Evolutionary conservation across 2,888 invertebrate genomes (phyloP), one percentile per base, ranked within the genome.

Genomic region (Autographa gamma): DNA sequence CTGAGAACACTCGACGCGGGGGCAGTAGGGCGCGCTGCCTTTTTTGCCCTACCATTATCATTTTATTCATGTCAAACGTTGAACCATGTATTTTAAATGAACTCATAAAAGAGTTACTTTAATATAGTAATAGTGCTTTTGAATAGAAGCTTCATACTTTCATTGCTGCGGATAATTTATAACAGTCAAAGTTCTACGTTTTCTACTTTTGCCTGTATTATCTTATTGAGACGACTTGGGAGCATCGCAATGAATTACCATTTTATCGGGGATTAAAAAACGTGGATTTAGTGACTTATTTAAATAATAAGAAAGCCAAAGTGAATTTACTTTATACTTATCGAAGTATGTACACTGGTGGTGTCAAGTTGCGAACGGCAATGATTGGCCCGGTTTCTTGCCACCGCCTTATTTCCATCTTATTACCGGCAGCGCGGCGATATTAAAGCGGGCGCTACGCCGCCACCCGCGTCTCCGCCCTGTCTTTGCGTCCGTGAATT

Each of bases 401-500:
- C 90, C 89, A 87, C 89, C 90, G 91, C 92, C 95, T 95, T 95
- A 95, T 95, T 95, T 94, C 94, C 94, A 95, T 95, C 92, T 94
- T 95, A 95, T 95, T 95, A 94, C 94, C 92, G 93, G 92, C 91
- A 91, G 91, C 92, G 93, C 87, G 82, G 93, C 93, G 92, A 93
- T 95, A 95, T 94, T 94, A 95, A 94, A 93, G 90, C 92, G 90
- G 92, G 93, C 91, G 91, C 91, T 90, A 88, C 85, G 86, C 85
- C 86, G 86, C 86, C 82, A 89, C 92, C 92, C 91, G 90, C 92
- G 91, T 90, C 93, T 91, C 93, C 94, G 92, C 94, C 94, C 93
- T 94, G 94, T 95, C 95, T 94, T 94, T 93, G 93, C 92, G 91
- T 92, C 93, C 93, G 93, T 94, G 94, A 95, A 95, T 95, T 95